Evolutionary conservation across 2,113 vertebrate species (phyloP).

Genomic region (Neogobius melanostomus): DNA sequence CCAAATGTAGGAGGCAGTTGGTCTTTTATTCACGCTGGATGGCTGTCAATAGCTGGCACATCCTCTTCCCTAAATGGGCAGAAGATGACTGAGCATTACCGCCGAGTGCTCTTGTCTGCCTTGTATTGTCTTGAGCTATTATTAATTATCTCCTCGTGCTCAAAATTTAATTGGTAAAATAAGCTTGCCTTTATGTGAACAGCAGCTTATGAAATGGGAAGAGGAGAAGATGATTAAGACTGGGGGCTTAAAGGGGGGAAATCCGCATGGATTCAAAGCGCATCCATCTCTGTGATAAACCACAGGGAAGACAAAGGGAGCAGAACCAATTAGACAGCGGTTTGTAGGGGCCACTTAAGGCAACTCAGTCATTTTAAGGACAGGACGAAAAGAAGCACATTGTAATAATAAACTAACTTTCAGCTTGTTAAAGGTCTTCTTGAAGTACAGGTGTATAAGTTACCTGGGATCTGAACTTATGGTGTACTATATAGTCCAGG

Average conservation of each 20-base stretch:
- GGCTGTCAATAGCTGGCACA: slow-evolving; percentile 47
- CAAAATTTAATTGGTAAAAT: slow-evolving; percentile 20
- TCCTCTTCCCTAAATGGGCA: slow-evolving; percentile 56
- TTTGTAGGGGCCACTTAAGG: slow-evolving; percentile 18
- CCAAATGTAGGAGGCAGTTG: slow-evolving; percentile 52
- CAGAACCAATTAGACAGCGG: slow-evolving; percentile 18
- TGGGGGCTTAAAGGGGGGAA: slow-evolving; percentile 16
- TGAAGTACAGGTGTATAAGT: background rate
- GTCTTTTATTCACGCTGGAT: slow-evolving; percentile 56
- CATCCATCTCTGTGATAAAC: slow-evolving; percentile 10
- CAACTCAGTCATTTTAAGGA: slow-evolving; percentile 10
- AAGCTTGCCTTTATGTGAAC: slow-evolving; percentile 8
- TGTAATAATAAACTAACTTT: background rate
- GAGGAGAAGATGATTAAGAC: slow-evolving; percentile 6
- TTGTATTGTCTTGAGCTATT: slow-evolving; percentile 23
- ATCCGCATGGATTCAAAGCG: slow-evolving; percentile 16
- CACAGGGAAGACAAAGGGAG: slow-evolving; percentile 14
- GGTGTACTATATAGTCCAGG: no score
- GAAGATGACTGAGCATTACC: slow-evolving; percentile 58
- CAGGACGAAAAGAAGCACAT: background rate
- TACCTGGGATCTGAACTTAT: background rate
- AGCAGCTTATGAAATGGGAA: slow-evolving; percentile 9
- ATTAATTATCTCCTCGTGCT: slow-evolving; percentile 9
- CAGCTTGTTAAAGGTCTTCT: background rate
- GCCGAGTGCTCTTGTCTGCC: slow-evolving; percentile 41